Conservation (phyloP, 2,113 vertebrate genomes). For the Prinia subflava region DNA sequence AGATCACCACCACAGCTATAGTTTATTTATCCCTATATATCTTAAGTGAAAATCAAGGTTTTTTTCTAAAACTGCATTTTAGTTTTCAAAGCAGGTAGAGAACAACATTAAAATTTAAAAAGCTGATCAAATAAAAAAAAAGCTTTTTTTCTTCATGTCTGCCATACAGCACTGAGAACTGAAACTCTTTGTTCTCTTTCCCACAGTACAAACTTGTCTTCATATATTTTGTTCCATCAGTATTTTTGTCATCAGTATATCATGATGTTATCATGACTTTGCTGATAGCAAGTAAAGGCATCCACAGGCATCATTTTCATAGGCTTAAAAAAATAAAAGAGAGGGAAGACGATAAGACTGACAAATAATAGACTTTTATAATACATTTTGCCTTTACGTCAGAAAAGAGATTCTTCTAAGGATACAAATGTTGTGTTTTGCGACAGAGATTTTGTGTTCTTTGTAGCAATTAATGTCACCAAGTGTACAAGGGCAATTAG, state of each 20-base stretch:
- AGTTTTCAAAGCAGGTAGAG: neutral
- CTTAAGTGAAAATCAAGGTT: neutral
- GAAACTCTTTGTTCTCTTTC: neutral
- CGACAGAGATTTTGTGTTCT: neutral
- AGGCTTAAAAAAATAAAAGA: neutral
- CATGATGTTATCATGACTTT: neutral
- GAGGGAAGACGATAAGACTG: fast-evolving
- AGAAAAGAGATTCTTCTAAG: neutral
- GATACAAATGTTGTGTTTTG: neutral
- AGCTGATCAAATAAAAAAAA: neutral
- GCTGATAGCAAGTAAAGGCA: neutral
- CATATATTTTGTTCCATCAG: neutral
- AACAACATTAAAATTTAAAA: neutral
- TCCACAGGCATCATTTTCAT: neutral
- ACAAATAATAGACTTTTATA: neutral
- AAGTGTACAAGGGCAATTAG: fast-evolving
- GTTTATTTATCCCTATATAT: neutral
- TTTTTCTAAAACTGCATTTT: neutral
- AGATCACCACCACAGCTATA: neutral
- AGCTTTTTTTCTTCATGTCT: neutral
- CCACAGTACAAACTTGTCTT: neutral
- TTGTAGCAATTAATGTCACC: neutral
- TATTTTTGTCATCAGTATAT: neutral
- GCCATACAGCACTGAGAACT: neutral
- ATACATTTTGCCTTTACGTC: neutral